These are phyloP conservation scores for Bungarus multicinctus DNA, from an alignment of 2,113 vertebrate species.

Conservation along the genomic window DNA sequence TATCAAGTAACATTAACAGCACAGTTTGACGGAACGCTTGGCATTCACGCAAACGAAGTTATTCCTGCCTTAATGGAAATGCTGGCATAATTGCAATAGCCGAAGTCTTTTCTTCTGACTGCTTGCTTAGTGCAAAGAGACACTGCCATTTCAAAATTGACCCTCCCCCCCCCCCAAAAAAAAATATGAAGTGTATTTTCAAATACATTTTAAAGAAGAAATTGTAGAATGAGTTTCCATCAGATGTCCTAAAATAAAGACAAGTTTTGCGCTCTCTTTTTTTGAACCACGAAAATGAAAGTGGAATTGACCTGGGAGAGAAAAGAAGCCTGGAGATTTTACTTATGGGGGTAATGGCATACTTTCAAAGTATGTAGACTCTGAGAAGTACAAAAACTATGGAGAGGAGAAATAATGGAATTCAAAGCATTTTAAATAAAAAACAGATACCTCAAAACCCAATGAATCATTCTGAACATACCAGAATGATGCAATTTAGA, in stretches of 20 bases:
- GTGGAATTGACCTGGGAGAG: neutral
- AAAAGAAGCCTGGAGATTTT: neutral
- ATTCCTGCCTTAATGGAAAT: neutral
- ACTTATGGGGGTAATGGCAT: neutral
- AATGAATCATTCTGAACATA: slow-evolving; percentile 71
- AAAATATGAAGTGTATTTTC: neutral
- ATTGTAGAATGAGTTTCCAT: neutral
- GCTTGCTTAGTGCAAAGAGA: neutral
- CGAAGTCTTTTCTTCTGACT: neutral
- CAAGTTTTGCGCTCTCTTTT: neutral
- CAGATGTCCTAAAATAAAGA: neutral
- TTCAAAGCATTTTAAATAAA: slow-evolving; percentile 71
- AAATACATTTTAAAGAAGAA: neutral
- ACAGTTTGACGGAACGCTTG: neutral
- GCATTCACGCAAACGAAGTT: neutral
- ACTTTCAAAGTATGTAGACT: neutral
- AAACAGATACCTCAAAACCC: slow-evolving; percentile 70
- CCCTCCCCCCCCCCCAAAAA: too few relatives aligned
- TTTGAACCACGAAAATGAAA: neutral
- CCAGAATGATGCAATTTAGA: slow-evolving; percentile 36
- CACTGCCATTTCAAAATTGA: neutral
- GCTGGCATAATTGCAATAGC: neutral
- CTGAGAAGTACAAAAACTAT: neutral
- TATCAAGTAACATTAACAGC: neutral
- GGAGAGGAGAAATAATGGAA: slow-evolving; percentile 8